These are phyloP conservation scores for Onychomys torridus DNA, from an alignment of 2,797 vertebrate genomes.

Conservation along the genomic window DNA sequence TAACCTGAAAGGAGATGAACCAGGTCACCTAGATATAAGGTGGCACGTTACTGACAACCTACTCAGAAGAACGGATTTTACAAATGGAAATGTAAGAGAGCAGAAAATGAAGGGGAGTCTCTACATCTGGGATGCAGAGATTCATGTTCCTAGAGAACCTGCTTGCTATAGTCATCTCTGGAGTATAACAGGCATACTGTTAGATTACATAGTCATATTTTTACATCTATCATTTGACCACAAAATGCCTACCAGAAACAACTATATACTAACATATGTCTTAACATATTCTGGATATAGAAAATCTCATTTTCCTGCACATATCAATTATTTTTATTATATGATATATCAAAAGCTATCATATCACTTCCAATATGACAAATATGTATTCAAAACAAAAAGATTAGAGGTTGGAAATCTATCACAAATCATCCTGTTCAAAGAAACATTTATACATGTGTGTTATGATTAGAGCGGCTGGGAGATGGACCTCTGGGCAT, in stretches of 20 bases:
- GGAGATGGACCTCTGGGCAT: not conserved
- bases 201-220: conserved; percentile 3
- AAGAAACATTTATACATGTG: not conserved
- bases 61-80: not conserved
- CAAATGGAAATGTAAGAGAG: not conserved
- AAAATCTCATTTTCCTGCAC: not conserved
- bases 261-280: conserved; percentile 40
- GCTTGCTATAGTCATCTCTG: not conserved
- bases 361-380: not conserved
- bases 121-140: not conserved
- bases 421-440: not conserved
- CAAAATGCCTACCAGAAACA: conserved; percentile 6
- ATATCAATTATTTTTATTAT: conserved; percentile 6
- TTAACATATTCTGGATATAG: conserved; percentile 7
- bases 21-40: not conserved
- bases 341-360: not conserved
- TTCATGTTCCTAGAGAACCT: not conserved
- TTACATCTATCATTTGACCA: conserved; percentile 36
- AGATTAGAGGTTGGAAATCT: conserved; percentile 18
- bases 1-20: not conserved
- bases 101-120: not conserved
- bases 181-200: not conserved
- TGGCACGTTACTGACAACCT: not conserved
- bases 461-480: not conserved
- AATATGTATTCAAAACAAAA: not conserved